phyloP scores from a whole-genome alignment of 2,113 vertebrate genomes.

The Ondatra zibethicus region DNA sequence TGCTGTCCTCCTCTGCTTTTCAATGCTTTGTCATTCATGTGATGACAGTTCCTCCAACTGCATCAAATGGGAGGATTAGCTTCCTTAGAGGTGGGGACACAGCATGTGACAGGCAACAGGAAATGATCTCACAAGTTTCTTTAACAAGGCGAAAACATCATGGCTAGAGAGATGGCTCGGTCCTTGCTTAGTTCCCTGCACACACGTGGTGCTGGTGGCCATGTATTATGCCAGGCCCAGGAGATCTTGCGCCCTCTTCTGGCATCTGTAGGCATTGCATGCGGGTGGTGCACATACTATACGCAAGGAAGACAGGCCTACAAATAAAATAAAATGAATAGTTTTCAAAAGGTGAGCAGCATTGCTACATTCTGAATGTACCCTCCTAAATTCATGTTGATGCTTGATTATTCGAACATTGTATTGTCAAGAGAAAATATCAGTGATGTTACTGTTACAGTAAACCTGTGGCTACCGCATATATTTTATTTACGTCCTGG shows the following conservation, averaged over 20 bases:
- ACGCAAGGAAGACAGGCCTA: background rate
- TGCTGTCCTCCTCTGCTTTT: background rate
- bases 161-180: no score
- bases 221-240: rapidly evolving
- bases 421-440: background rate
- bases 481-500: background rate
- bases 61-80: background rate
- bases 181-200: background rate
- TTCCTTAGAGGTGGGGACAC: background rate
- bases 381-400: background rate
- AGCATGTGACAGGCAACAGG: background rate
- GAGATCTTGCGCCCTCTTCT: background rate
- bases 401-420: background rate
- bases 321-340: background rate
- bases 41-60: background rate
- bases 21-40: background rate
- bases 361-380: background rate
- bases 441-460: background rate
- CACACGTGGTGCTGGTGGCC: no score
- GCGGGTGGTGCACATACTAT: background rate
- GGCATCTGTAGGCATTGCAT: background rate
- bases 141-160: background rate
- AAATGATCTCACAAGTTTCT: background rate
- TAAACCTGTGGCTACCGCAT: background rate
- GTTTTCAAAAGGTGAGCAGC: background rate